Conservation (phyloP, 2,888 invertebrate genomes). For the Yponomeuta malinellus region DNA sequence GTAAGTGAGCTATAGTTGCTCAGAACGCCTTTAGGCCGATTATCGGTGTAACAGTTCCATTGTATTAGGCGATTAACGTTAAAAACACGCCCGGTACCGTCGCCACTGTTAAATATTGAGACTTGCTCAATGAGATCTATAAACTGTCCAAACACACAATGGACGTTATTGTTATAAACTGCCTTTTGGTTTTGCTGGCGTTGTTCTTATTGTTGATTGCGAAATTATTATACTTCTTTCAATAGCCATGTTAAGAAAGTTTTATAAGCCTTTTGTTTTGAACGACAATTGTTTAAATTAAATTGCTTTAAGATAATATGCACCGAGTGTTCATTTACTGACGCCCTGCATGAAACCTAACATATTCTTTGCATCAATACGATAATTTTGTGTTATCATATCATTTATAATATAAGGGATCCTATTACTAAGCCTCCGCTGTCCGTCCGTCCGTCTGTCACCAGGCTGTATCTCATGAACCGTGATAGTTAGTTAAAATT, state of each 20-base stretch:
- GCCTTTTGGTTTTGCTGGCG: not conserved
- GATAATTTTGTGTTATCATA: no score
- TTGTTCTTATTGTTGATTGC: conserved; percentile 1
- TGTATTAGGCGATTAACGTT: conserved; percentile 35
- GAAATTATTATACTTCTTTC: not conserved
- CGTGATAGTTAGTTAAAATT: no score
- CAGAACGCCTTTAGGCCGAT: conserved; percentile 26
- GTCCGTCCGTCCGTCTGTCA: no score
- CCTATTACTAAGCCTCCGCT: no score
- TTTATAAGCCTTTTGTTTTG: not conserved
- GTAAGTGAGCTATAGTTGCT: not conserved
- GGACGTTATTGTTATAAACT: not conserved
- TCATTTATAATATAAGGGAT: no score
- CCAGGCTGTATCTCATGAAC: no score
- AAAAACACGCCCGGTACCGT: conserved; percentile 32
- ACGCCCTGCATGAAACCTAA: no score
- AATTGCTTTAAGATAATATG: no score
- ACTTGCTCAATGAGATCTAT: not conserved
- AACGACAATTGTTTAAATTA: no score
- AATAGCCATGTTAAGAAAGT: not conserved
- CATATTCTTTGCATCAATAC: conserved; percentile 17
- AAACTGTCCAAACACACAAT: not conserved
- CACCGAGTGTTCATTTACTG: no score
- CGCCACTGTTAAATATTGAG: conserved; percentile 29
- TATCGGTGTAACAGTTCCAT: conserved; percentile 31